Conservation (phyloP, 2,797 vertebrate species). For the Cyprinella venusta region DNA sequence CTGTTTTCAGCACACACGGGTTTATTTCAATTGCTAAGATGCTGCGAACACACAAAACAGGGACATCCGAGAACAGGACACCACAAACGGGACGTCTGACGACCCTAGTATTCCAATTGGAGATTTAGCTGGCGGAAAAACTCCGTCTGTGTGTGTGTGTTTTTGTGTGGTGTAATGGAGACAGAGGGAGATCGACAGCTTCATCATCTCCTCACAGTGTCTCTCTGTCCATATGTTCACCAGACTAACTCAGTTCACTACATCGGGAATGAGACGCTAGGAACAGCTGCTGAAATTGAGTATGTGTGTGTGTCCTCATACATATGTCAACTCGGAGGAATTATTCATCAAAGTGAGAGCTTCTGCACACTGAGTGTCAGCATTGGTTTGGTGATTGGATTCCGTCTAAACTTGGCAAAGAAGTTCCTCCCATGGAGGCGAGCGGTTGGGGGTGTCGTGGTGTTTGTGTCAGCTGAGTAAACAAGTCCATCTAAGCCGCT, state of each 20-base stretch:
- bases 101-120: neutral
- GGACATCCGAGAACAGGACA: neutral
- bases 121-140: neutral
- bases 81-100: neutral
- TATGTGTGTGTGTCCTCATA: constrained; percentile 27
- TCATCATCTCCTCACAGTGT: constrained; percentile 34
- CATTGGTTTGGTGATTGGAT: constrained; percentile 43
- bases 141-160: constrained; percentile 5
- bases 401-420: constrained; percentile 43
- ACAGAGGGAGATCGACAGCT: constrained; percentile 19
- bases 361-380: constrained; percentile 36
- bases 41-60: neutral
- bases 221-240: constrained; percentile 51
- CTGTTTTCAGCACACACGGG: neutral
- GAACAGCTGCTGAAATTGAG: constrained; percentile 49
- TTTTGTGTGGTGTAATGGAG: constrained; percentile 6
- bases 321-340: constrained; percentile 49
- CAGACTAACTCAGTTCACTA: constrained; percentile 24
- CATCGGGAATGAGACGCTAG: constrained; percentile 34
- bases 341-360: constrained; percentile 54
- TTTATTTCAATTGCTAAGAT: neutral
- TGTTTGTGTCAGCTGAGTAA: constrained; percentile 52
- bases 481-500: constrained; percentile 43
- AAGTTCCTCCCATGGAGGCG: constrained; percentile 25
- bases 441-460: constrained; percentile 25